Percentiles rank a stretch among this genome's conserved stretches.
phyloP scores from a whole-genome alignment of 2,113 vertebrate genomes.

The Chaetops frenatus region DNA sequence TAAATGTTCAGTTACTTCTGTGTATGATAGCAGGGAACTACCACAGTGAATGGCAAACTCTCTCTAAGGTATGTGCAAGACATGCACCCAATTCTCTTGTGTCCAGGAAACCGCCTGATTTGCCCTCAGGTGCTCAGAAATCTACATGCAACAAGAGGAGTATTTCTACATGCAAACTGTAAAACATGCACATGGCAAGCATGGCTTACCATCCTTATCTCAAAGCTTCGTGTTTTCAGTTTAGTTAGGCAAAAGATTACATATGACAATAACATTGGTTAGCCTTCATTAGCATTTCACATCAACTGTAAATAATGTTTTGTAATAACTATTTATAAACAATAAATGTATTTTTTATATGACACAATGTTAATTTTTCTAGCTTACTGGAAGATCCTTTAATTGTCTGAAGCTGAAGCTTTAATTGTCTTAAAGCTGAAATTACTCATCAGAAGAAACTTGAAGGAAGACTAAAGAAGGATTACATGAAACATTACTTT shows the following conservation, averaged over 20 bases:
- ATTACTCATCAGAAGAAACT: background rate
- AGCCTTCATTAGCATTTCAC: background rate
- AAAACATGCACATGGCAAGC: background rate
- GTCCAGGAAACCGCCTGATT: background rate
- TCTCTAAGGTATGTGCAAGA: background rate
- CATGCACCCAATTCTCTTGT: fast-evolving
- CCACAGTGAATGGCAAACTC: background rate
- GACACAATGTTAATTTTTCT: background rate
- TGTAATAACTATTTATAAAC: background rate
- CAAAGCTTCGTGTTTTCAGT: background rate
- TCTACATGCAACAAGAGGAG: background rate
- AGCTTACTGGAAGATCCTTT: background rate
- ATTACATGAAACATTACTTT: background rate
- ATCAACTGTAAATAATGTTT: background rate
- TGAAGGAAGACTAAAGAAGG: background rate
- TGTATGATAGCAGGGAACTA: background rate
- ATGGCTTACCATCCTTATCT: background rate
- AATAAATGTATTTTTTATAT: background rate
- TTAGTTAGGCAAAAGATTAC: background rate
- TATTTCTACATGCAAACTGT: background rate
- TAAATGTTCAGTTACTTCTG: background rate
- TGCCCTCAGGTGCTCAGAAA: background rate
- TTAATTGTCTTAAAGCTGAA: background rate
- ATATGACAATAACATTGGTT: background rate
- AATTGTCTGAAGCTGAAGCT: background rate